These are phyloP conservation scores for Erebia ligea DNA, from an alignment of 2,888 invertebrate genomes.

Conservation along the genomic window DNA sequence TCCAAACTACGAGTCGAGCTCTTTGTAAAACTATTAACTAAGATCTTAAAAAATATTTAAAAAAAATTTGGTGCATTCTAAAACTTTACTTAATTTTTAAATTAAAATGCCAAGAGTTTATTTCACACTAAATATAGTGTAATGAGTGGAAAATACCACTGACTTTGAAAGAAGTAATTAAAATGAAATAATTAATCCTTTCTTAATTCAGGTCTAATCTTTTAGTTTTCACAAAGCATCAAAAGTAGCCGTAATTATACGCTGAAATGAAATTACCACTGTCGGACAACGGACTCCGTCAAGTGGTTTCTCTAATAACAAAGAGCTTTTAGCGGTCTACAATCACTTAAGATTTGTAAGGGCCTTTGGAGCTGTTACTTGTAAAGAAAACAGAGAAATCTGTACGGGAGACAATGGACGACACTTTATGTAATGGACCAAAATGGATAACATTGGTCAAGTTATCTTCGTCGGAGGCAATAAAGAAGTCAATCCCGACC, in stretches of 20 bases:
- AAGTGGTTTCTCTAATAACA: conserved; percentile 35
- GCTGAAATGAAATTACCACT: conserved; percentile 21
- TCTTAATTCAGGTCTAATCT: conserved; percentile 1
- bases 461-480: conserved; percentile 68
- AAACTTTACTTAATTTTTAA: not conserved
- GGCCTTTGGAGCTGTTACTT: conserved; percentile 41
- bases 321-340: conserved; percentile 42
- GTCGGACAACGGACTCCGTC: conserved; percentile 17
- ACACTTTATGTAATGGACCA: conserved; percentile 73
- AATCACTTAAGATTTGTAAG: conserved; percentile 46
- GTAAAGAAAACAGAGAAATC: conserved; percentile 48
- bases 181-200: conserved; percentile 9
- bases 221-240: not conserved
- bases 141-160: conserved; percentile 2
- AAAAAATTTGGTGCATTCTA: not conserved
- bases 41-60: not conserved
- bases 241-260: conserved; percentile 13
- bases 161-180: conserved; percentile 2
- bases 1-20: conserved; percentile 1
- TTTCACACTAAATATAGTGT: conserved; percentile 5
- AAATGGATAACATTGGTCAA: conserved; percentile 64
- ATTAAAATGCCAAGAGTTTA: not conserved
- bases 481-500: conserved; percentile 68
- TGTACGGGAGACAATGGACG: conserved; percentile 61
- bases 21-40: not conserved